phyloP scores from a whole-genome alignment of 2,113 vertebrate species.

The Sinocyclocheilus rhinocerous region DNA sequence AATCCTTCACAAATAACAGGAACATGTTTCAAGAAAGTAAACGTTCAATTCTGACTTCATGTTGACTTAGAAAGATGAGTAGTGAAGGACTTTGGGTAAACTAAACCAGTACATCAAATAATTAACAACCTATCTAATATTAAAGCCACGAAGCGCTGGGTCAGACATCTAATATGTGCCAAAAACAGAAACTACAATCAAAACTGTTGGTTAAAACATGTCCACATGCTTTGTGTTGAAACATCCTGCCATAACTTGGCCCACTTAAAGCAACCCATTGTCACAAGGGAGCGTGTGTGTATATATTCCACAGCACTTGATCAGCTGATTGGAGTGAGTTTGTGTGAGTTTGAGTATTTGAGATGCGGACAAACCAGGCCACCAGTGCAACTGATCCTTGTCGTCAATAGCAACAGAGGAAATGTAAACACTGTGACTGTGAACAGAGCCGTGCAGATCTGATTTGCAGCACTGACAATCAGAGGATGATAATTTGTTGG shows the following conservation, averaged over 20 bases:
- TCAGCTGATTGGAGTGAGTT: slow-evolving; percentile 29
- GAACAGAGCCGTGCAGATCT: not conserved
- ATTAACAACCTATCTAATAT: slow-evolving; percentile 7
- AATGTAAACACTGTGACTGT: slow-evolving; percentile 25
- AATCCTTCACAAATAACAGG: not conserved
- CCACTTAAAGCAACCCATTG: not conserved
- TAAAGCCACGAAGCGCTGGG: not conserved
- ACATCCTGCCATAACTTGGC: slow-evolving; percentile 1
- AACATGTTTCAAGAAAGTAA: not conserved
- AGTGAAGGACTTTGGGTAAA: not conserved
- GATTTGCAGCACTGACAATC: not conserved
- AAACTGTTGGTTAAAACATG: not conserved
- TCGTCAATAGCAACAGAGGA: slow-evolving; percentile 25
- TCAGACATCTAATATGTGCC: not conserved
- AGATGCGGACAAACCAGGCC: slow-evolving; percentile 34
- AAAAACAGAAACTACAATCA: not conserved
- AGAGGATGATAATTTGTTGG: not conserved
- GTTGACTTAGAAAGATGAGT: not conserved
- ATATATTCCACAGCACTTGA: slow-evolving; percentile 4
- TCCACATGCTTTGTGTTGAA: not conserved
- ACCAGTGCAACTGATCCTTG: slow-evolving; percentile 17
- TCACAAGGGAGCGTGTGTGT: slow-evolving; percentile 2
- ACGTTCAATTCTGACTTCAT: not conserved
- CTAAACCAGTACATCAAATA: not conserved
- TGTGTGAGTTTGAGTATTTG: slow-evolving; percentile 32